These are phyloP conservation scores for Rallus crepitans DNA, from an alignment of 2,797 vertebrate species.

Conservation along the genomic window DNA sequence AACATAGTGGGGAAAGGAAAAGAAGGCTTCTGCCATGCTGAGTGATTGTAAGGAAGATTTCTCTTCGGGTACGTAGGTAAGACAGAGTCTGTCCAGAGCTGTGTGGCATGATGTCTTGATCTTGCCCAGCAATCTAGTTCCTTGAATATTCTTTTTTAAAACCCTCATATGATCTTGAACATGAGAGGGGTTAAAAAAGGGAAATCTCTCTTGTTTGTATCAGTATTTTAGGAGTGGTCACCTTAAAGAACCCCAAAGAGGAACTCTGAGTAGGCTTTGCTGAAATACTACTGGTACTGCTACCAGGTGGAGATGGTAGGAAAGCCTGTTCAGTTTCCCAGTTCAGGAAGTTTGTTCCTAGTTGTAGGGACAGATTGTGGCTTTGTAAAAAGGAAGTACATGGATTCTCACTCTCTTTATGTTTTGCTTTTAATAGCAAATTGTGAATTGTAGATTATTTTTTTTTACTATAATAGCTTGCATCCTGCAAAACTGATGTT, in stretches of 20 bases:
- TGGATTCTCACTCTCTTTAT: background rate
- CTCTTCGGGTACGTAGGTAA: background rate
- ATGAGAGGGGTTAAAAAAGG: background rate
- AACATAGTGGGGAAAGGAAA: constrained; percentile 43
- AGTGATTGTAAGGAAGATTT: constrained; percentile 34
- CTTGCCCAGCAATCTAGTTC: background rate
- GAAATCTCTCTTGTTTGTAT: background rate
- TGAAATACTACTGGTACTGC: background rate
- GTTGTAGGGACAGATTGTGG: background rate
- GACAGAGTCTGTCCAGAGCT: background rate
- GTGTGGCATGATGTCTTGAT: background rate
- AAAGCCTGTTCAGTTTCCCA: background rate
- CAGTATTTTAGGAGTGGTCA: background rate
- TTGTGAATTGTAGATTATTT: background rate
- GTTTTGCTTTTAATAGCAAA: background rate
- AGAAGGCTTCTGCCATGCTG: constrained; percentile 42
- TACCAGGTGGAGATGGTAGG: accelerated
- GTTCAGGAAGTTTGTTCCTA: background rate
- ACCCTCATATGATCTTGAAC: background rate
- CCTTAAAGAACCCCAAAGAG: background rate
- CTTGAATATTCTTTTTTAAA: background rate
- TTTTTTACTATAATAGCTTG: background rate
- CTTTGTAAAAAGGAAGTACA: background rate
- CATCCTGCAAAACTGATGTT: background rate
- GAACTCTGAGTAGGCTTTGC: background rate